Percentiles rank a stretch among this genome's conserved stretches.
These are phyloP conservation scores for Anhinga anhinga DNA, from an alignment of 2,113 vertebrate species.

Conservation along the genomic window DNA sequence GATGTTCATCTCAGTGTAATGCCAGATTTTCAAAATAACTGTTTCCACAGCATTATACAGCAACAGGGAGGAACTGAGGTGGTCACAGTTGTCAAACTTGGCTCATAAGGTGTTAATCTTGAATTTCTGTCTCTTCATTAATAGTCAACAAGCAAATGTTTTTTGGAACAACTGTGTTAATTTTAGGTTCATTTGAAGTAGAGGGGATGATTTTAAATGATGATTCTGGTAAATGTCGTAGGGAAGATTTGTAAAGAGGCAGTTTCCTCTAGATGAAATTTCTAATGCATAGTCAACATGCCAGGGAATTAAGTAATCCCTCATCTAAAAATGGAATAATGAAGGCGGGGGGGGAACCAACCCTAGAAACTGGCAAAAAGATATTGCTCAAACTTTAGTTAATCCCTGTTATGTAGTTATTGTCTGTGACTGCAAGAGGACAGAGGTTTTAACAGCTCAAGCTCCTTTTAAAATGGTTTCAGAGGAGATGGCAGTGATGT, in stretches of 20 bases:
- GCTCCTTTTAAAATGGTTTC: constrained; percentile 31
- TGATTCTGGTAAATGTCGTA: neutral
- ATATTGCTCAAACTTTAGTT: neutral
- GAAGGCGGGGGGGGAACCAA: neutral
- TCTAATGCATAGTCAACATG: neutral
- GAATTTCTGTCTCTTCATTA: neutral
- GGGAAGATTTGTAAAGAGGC: neutral
- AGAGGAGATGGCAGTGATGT: constrained; percentile 46
- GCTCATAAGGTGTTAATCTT: neutral
- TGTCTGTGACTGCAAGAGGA: neutral
- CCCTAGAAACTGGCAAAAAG: neutral
- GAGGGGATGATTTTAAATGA: neutral
- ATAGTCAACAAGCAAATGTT: neutral
- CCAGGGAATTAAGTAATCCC: constrained; percentile 5
- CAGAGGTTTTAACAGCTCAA: constrained; percentile 49
- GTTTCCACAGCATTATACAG: neutral
- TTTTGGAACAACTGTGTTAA: neutral
- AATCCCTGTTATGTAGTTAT: neutral
- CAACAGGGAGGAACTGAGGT: neutral
- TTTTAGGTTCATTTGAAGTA: constrained; percentile 21
- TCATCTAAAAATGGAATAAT: neutral
- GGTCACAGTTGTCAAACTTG: neutral
- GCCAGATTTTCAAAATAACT: neutral
- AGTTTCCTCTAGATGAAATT: constrained; percentile 29
- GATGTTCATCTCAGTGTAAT: neutral